Base-by-base conservation (phyloP, 2,888 invertebrate species). In the Crocallis elinguaria region DNA sequence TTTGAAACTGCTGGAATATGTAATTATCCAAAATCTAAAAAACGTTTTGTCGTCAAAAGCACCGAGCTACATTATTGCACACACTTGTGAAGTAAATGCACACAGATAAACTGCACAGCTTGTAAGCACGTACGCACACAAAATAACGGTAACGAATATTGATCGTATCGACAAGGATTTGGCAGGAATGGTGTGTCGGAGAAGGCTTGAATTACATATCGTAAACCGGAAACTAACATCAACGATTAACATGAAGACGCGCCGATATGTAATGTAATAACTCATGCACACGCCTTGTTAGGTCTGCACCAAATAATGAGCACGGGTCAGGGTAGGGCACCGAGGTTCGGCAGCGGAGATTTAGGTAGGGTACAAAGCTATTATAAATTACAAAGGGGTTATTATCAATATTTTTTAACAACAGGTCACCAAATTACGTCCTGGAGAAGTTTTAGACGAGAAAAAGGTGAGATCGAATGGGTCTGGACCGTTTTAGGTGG, bases 401-500 rank as follows among this genome's bases (percentile, higher is more conserved):
- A 87, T 87, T 86, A 86, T 88, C 84, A 80, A 73, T 88, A 60
- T 90, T 89, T 88, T 90, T 84, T 86, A 84, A 88, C 81, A 86
- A 88, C 92, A 92, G 96, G 96, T 96, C 93, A 96, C 95, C 92
- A 96, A 97, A 95, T 96, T 97, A 92, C 96, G 97, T 79, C 97
- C 97, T 77, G 97, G 97, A 89, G 97, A 97, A 94, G 96, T 98
- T 89, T 91, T 96, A 93, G 96, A 96, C 93, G 97, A 97, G 88
- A 96, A 95, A 94, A 96, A 97, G 97, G 97, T 98, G 96, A 96
- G 90, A 88, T 84, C 80, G 79, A 82, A 82, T 86, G 88, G 87
- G 81, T 87, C 88, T 88, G 86, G 84, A 82, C 85, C 78, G 75
- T 84, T 84, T 84, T 88, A 88, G 88, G 87, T 86, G 88, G 88